Evolutionary conservation across 1,140 invertebrate genomes (phyloP).

Genomic region (Colletes latitarsis): DNA sequence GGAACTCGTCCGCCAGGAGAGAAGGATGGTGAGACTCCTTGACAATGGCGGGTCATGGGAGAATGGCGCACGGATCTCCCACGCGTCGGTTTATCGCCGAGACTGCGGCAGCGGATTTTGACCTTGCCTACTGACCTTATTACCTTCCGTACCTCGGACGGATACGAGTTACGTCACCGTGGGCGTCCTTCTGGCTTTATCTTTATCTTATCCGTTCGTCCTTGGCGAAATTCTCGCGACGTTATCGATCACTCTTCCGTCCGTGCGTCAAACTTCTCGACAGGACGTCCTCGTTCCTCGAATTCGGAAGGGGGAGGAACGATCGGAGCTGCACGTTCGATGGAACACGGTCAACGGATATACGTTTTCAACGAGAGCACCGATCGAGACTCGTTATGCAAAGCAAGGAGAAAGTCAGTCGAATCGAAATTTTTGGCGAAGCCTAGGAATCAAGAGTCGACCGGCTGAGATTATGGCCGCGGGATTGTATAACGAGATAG

Average conservation of each 20-base stretch:
- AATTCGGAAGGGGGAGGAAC: not conserved
- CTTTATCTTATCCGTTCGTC: slow-evolving; percentile 34
- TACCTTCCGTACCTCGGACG: slow-evolving; percentile 52
- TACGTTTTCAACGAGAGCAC: not conserved
- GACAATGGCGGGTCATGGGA: slow-evolving; percentile 77
- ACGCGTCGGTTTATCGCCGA: slow-evolving; percentile 70
- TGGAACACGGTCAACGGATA: slow-evolving; percentile 2
- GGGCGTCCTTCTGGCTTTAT: slow-evolving; percentile 18
- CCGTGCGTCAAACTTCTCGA: not conserved
- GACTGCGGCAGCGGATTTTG: slow-evolving; percentile 61
- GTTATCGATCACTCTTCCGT: not conserved
- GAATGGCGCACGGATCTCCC: slow-evolving; percentile 70
- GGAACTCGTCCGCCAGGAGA: slow-evolving; percentile 40
- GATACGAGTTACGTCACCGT: slow-evolving; percentile 40
- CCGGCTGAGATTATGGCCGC: not conserved
- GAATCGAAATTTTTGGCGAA: slow-evolving; percentile 50
- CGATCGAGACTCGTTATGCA: slow-evolving; percentile 37
- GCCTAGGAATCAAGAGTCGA: not conserved
- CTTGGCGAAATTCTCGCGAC: slow-evolving; percentile 20
- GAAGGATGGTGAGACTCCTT: slow-evolving; percentile 62
- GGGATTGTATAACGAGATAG: slow-evolving; percentile 61
- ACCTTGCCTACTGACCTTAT: slow-evolving; percentile 76
- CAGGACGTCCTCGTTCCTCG: not conserved
- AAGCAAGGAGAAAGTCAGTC: slow-evolving; percentile 40
- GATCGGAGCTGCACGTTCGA: not conserved